Percentiles rank a stretch among this genome's conserved stretches.
These are phyloP conservation scores for Scaptomyza pallida DNA, from an alignment of 1,140 invertebrate species.

Conservation along the genomic window DNA sequence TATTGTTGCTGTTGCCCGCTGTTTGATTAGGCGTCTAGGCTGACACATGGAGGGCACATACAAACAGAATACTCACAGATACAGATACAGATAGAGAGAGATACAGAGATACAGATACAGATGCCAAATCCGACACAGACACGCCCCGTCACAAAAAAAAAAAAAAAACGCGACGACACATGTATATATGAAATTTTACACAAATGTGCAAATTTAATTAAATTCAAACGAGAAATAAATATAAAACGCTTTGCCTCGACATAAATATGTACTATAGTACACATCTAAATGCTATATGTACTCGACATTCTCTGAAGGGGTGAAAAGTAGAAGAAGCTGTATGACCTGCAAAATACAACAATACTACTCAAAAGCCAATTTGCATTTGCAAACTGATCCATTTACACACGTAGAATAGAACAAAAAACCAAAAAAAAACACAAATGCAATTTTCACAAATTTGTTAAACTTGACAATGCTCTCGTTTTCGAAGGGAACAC, in stretches of 20 bases:
- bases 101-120: conserved; percentile 11
- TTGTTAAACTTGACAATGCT: conserved; percentile 51
- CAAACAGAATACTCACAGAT: conserved; percentile 29
- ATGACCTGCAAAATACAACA: conserved; percentile 42
- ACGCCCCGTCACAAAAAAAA: conserved; percentile 35
- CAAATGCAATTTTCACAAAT: conserved; percentile 43
- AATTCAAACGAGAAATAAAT: conserved; percentile 81
- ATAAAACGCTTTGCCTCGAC: conserved; percentile 63
- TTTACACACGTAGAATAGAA: not conserved
- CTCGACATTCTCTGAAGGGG: conserved; percentile 9
- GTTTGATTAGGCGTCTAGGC: conserved; percentile 78
- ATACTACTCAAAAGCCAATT: conserved; percentile 14
- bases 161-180: conserved; percentile 42
- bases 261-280: conserved; percentile 31
- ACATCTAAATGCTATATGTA: conserved; percentile 26
- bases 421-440: conserved; percentile 7
- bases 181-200: conserved; percentile 76
- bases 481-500: not conserved
- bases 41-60: conserved; percentile 67
- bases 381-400: conserved; percentile 25
- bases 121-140: conserved; percentile 23
- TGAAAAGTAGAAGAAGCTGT: conserved; percentile 38
- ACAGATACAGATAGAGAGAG: conserved; percentile 23
- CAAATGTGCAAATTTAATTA: conserved; percentile 82
- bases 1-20: conserved; percentile 53